Conservation (phyloP, 1,140 invertebrate species). For the Bombyx mori region DNA sequence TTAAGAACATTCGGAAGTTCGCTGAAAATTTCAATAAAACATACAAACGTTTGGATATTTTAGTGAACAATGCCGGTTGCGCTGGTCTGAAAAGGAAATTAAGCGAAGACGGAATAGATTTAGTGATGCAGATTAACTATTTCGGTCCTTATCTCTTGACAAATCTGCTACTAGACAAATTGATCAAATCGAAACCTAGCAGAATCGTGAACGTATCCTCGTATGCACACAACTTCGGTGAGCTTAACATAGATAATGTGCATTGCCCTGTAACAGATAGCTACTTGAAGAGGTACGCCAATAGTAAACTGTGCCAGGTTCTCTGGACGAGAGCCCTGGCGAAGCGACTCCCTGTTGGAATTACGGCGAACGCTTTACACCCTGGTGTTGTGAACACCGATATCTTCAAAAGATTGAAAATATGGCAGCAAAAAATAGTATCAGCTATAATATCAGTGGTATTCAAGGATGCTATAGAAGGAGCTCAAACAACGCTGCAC, state of each 20-base stretch:
- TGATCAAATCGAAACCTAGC: constrained; percentile 56
- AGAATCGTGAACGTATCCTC: constrained; percentile 82
- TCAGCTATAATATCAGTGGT: constrained; percentile 37
- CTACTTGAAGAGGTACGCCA: constrained; percentile 68
- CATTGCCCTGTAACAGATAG: constrained; percentile 71
- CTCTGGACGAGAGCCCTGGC: constrained; percentile 24
- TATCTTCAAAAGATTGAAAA: constrained; percentile 62
- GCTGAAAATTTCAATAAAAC: constrained; percentile 43
- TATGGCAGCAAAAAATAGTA: constrained; percentile 2
- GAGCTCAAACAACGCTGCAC: constrained; percentile 77
- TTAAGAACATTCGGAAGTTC: constrained; percentile 37
- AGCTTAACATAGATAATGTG: constrained; percentile 74
- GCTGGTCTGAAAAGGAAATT: constrained; percentile 22
- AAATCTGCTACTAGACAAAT: constrained; percentile 73
- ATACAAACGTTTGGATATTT: constrained; percentile 72
- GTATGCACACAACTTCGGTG: constrained; percentile 66
- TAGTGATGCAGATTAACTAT: constrained; percentile 76
- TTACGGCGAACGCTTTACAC: constrained; percentile 72
- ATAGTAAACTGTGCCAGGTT: constrained; percentile 77
- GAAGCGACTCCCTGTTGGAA: constrained; percentile 68
- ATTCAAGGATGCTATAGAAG: constrained; percentile 73
- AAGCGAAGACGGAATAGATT: constrained; percentile 75
- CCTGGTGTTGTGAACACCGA: constrained; percentile 76
- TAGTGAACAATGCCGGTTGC: constrained; percentile 82
- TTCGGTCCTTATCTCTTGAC: constrained; percentile 79